Evolutionary conservation across 1,140 invertebrate genomes (phyloP), one percentile per base, ranked within the genome.

Genomic region (Pseudachorutes palmiensis): DNA sequence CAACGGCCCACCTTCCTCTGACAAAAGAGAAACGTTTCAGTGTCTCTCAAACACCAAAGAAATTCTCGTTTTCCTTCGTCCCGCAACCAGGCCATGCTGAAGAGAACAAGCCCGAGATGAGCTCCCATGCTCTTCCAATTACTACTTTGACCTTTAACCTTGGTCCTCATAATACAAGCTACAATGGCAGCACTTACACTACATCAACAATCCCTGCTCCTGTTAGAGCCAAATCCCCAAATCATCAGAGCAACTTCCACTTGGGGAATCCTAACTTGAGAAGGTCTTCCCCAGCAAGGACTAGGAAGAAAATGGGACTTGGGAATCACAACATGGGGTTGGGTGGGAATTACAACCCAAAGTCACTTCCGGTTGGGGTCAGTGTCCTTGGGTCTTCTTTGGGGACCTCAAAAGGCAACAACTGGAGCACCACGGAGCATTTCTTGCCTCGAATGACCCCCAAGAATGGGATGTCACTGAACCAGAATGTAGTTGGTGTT

Each of bases 61-160:
- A 69, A 33, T 65, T 30, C 28, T 69, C 62, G 3, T 69, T 64
- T 64, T 68, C 67, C 30, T 63, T 64, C 19, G 31, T 49, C 12
- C 26, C n/a, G 31, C 3, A 29, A 2, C 22, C 22, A 12, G 32
- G 31, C 28, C 2, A 24, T n/a, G 14, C 41, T 22, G n/a, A 32
- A 63, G 2, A n/a, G n/a, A 41, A 41, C 58, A 41, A 19, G 24
- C 19, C 28, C 30, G 59, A 62, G 24, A 24, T 26, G 19, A 28
- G 29, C 41, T 2, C 61, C 9, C 41, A 57, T 19, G 64, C 65
- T 45, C 57, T 71, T 19, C 70, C 70, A 0, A 64, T 71, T 2
- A 71, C 70, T 2, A 71, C 70, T 12, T 36, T 71, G 30, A 71
- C 70, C n/a, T 71, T 71, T 49, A 71, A 36, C 33, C 33, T 71